Percentiles rank a stretch among this genome's conserved stretches.
Conservation (phyloP, 2,113 vertebrate species). For the Entelurus aequoreus region DNA sequence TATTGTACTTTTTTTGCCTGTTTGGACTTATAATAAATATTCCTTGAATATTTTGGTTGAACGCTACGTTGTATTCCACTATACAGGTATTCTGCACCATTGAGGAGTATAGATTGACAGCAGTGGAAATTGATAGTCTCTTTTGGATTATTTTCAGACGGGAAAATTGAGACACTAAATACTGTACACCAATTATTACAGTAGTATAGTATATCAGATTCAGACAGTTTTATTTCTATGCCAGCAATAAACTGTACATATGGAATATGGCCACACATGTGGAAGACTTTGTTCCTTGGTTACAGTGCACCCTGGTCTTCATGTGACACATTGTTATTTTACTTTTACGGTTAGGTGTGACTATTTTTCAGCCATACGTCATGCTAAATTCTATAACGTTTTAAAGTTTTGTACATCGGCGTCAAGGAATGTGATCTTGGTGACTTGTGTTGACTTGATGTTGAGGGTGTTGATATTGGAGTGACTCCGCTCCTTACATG, state of each 20-base stretch:
- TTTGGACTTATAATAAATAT: too few species aligned
- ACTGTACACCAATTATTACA: background rate
- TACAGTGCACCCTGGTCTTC: background rate
- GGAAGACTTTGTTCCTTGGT: background rate
- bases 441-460: slow-evolving; percentile 19
- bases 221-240: background rate
- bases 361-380: background rate
- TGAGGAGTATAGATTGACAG: too few species aligned
- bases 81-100: too few species aligned
- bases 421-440: background rate
- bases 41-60: background rate
- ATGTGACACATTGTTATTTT: too few species aligned
- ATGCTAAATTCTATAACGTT: background rate
- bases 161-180: background rate
- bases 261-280: background rate
- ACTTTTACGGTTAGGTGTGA: background rate
- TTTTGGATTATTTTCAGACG: too few species aligned
- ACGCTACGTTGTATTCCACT: background rate
- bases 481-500: slow-evolving; percentile 22
- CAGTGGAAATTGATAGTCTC: too few species aligned
- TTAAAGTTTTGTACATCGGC: background rate
- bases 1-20: too few species aligned
- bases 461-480: background rate
- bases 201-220: too few species aligned
- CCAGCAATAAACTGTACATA: background rate